A percentile compares a stretch with the other conserved stretches of the same genome.
These are phyloP conservation scores for Cecidostiba fungosa DNA, from an alignment of 2,888 invertebrate species.

Conservation along the genomic window DNA sequence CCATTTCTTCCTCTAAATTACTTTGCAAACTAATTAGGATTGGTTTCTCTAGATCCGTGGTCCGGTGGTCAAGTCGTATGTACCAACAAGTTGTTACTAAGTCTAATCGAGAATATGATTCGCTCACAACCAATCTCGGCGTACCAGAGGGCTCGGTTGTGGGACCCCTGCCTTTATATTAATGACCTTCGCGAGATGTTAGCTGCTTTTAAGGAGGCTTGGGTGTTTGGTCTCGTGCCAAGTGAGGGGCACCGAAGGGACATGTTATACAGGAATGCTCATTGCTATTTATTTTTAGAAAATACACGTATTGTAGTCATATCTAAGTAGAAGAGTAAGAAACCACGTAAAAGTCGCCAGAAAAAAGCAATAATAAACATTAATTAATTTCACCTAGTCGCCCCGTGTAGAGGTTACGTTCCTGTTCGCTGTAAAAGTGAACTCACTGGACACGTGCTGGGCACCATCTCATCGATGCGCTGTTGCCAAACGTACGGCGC, in stretches of 20 bases:
- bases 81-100: no score
- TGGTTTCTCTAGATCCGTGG: no score
- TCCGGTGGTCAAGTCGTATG: no score
- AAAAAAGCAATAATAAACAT: neutral
- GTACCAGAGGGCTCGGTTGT: no score
- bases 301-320: neutral
- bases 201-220: no score
- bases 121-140: no score
- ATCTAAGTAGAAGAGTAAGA: slow-evolving; percentile 10
- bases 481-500: neutral
- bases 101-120: no score
- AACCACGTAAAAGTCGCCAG: neutral
- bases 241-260: neutral
- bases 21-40: no score
- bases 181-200: no score
- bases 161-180: no score
- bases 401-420: neutral
- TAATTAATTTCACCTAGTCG: neutral
- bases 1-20: no score
- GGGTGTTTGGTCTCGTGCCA: neutral
- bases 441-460: no score
- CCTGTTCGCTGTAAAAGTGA: neutral
- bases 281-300: neutral
- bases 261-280: neutral
- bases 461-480: neutral